phyloP scores from a whole-genome alignment of 2,888 invertebrate species.

The Cataglyphis rosenhaueri region DNA sequence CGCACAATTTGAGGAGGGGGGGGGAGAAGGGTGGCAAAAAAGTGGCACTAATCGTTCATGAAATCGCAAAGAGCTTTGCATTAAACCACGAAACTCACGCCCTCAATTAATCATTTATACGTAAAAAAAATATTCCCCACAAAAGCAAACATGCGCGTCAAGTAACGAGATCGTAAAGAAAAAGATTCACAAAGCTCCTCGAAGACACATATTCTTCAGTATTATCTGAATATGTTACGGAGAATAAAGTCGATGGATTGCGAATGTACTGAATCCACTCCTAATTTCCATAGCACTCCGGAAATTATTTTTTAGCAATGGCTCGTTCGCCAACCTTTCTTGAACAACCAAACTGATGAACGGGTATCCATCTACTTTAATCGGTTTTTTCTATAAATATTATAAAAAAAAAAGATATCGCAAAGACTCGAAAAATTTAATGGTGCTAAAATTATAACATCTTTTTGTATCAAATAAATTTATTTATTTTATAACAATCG shows the following conservation, averaged over 20 bases:
- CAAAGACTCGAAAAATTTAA: background rate
- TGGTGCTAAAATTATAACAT: background rate
- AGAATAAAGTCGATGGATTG: conserved; percentile 6
- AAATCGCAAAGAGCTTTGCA: conserved; percentile 4
- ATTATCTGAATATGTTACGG: background rate
- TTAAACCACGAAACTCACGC: background rate
- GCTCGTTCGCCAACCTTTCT: background rate
- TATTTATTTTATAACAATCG: background rate
- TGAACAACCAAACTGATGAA: background rate
- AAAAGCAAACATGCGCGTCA: background rate
- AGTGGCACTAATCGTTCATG: conserved; percentile 11
- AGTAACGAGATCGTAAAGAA: conserved; percentile 6
- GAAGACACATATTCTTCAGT: background rate
- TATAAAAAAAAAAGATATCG: background rate
- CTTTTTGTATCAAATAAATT: background rate
- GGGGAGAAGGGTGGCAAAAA: background rate
- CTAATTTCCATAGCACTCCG: conserved; percentile 1
- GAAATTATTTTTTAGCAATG: background rate
- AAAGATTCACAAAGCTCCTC: background rate
- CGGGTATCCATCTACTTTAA: background rate
- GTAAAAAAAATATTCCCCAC: background rate
- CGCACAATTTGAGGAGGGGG: background rate
- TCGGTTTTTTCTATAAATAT: background rate
- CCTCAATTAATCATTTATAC: conserved; percentile 18
- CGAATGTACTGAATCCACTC: background rate